These are phyloP conservation scores for Deroplatys truncata DNA, from an alignment of 2,888 invertebrate species.

Conservation along the genomic window DNA sequence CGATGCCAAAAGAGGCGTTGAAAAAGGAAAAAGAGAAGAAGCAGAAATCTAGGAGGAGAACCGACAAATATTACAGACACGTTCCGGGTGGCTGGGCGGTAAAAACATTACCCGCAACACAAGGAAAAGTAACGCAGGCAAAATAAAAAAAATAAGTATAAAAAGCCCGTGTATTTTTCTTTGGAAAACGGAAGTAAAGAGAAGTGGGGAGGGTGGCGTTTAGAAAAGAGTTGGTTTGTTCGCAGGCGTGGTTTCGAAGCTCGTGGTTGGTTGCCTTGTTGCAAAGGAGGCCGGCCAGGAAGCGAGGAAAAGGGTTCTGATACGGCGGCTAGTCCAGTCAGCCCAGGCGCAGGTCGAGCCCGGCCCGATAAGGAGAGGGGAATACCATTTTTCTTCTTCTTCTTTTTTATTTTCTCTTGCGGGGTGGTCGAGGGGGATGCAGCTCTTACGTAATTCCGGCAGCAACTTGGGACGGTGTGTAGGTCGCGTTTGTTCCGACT, in stretches of 20 bases:
- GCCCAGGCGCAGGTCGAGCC: background rate
- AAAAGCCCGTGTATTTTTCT: background rate
- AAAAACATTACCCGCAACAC: background rate
- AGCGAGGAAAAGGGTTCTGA: constrained; percentile 1
- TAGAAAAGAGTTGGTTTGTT: background rate
- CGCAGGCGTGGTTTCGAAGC: constrained; percentile 7
- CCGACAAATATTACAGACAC: constrained; percentile 6
- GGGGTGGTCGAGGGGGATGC: background rate
- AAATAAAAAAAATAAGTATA: background rate
- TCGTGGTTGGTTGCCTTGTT: constrained; percentile 1
- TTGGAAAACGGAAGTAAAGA: background rate
- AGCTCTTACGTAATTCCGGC: background rate
- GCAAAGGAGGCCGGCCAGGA: constrained; percentile 6
- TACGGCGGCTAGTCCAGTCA: background rate
- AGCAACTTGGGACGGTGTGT: background rate
- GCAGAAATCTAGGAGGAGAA: background rate
- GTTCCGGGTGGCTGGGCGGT: background rate
- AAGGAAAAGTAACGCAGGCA: background rate
- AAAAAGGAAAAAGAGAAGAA: background rate
- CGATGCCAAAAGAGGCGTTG: background rate
- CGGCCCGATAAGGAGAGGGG: background rate
- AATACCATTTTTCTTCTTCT: background rate
- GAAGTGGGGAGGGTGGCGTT: background rate
- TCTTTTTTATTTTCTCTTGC: background rate
- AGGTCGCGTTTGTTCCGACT: too few species aligned